phyloP scores from a whole-genome alignment of 2,888 invertebrate species.

The Doris montereyensis region DNA sequence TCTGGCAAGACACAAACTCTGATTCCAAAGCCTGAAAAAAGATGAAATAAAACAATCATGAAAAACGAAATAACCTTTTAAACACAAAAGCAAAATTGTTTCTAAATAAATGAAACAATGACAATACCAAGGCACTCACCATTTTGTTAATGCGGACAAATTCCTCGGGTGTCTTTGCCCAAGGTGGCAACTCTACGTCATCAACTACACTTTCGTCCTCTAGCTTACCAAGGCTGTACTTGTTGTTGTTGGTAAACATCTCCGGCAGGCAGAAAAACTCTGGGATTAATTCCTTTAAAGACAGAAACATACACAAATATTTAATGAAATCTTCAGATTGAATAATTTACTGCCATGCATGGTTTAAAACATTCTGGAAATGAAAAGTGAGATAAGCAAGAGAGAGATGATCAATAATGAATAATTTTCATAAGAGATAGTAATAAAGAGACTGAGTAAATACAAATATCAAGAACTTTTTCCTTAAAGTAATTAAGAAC shows the following conservation, averaged over 20 bases:
- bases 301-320: no score
- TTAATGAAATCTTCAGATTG: no score
- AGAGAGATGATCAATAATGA: no score
- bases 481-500: no score
- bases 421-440: no score
- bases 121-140: conserved; percentile 75
- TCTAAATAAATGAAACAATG: not conserved
- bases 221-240: conserved; percentile 88
- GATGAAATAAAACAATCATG: not conserved
- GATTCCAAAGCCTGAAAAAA: conserved; percentile 89
- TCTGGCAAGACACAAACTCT: conserved; percentile 98
- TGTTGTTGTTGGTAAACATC: conserved; percentile 93
- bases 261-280: conserved; percentile 99
- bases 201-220: conserved; percentile 89
- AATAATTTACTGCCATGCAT: no score
- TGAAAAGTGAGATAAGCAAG: no score
- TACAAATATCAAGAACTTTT: no score
- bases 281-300: conserved; percentile 90
- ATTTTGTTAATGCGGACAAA: conserved; percentile 97
- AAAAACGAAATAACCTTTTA: not conserved
- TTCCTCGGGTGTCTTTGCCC: conserved; percentile 96
- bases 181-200: conserved; percentile 94
- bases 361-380: no score
- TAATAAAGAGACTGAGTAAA: no score
- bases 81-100: not conserved